Evolutionary conservation across 1,140 invertebrate species (phyloP), one percentile per base, ranked within the genome.

Genomic region (Bombus pascuorum): DNA sequence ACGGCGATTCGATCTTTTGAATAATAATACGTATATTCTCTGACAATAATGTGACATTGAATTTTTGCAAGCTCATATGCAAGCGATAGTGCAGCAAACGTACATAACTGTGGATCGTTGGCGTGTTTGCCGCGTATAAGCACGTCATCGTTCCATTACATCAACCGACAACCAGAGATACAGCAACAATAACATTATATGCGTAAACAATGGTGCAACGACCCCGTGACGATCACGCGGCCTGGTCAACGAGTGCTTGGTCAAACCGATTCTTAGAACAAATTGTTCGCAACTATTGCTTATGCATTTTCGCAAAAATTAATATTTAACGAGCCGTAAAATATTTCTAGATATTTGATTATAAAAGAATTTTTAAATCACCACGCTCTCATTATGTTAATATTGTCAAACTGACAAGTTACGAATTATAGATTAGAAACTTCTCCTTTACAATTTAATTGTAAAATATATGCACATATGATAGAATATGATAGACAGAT

Each of bases 181-280:
- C 66, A 71, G 74, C 44, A 76, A 85, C 73, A 91, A 87, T 89
- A 89, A 89, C 78, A 89, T 89, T 84, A 85, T 77, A 84, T 28
- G 83, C 65, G 65, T 83, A 82, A 88, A 86, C 86, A 88, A 90
- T 85, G 79, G 83, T 87, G 57, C 81, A 87, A 84, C 47, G 89
- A 87, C 86, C 81, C 59, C 76, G 22, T 28, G 44, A 22, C 32
- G 44, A 76, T 83, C 72, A 39, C 59, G 42, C 62, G 59, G 25
- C 28, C 34, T 44, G 81, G 34, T 66, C 81, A 76, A 42, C 44
- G 72, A 83, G 81, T 32, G 53, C n/a, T 34, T 34, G 39, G 65
- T 28, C 79, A 12, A 8, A 2, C 4, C n/a, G 39, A 34, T 47
- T 32, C 5, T 65, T 28, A 4, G 15, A 10, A 12, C 1, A 18